Conservation (phyloP, 2,888 invertebrate species). For the Petrophora chlorosata region DNA sequence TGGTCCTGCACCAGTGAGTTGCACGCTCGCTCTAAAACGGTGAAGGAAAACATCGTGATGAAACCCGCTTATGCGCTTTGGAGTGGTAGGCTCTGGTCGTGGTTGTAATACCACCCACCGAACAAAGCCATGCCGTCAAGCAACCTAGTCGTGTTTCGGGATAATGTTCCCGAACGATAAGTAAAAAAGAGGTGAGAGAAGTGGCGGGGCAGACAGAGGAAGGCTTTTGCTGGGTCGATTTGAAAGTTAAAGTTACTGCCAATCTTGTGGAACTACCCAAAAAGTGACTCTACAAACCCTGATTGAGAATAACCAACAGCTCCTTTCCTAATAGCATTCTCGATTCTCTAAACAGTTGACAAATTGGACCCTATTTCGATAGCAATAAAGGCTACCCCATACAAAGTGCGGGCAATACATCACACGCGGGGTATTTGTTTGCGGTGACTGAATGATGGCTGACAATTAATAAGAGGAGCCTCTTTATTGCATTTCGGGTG, state of each 20-base stretch:
- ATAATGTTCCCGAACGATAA: no score
- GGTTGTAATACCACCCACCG: no score
- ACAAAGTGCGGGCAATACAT: constrained; percentile 56
- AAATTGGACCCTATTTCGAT: constrained; percentile 31
- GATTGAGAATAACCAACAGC: neutral
- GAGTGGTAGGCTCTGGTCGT: no score
- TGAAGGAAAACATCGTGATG: no score
- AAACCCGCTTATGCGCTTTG: no score
- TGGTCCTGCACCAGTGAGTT: no score
- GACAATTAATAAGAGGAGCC: constrained; percentile 57
- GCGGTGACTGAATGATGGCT: constrained; percentile 58
- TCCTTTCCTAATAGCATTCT: constrained; percentile 7
- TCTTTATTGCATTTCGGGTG: constrained; percentile 55
- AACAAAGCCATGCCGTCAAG: no score
- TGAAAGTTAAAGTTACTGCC: neutral
- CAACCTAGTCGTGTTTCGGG: no score
- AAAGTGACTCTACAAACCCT: neutral
- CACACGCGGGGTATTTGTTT: constrained; percentile 60
- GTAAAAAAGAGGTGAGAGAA: no score
- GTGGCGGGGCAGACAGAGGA: no score
- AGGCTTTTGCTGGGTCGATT: no score
- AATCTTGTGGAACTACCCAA: neutral
- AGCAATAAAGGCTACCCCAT: constrained; percentile 51
- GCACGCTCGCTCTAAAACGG: no score
- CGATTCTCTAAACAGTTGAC: constrained; percentile 21